A percentile compares a stretch with the other conserved stretches of the same genome.
These are phyloP conservation scores for Lepidurus couesii DNA, from an alignment of 1,140 invertebrate genomes.

Conservation along the genomic window DNA sequence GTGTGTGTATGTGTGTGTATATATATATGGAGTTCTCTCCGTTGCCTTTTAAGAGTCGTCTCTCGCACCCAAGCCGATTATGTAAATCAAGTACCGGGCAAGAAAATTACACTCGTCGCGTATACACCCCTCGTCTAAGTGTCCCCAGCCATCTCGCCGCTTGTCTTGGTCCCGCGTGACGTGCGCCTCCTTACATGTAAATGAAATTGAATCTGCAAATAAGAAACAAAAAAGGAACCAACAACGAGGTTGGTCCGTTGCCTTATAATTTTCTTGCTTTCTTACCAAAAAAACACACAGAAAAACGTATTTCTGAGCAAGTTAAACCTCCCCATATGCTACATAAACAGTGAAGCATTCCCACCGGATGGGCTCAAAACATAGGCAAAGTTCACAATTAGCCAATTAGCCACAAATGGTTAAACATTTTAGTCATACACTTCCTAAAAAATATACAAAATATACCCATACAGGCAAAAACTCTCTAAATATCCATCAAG, in stretches of 20 bases:
- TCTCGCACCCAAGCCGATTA: constrained; percentile 1
- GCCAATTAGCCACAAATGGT: no score
- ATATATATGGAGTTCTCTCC: background rate
- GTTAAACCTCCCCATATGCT: no score
- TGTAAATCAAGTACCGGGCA: background rate
- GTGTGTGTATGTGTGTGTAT: background rate
- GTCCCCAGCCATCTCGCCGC: constrained; percentile 6
- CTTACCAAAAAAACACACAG: no score
- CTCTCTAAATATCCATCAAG: no score
- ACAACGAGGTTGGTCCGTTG: background rate
- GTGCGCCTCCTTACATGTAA: constrained; percentile 31
- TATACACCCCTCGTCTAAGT: background rate
- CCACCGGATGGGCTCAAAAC: no score
- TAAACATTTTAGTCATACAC: no score
- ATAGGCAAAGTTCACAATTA: no score
- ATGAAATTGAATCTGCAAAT: constrained; percentile 33
- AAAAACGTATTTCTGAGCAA: no score
- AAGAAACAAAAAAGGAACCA: constrained; percentile 6
- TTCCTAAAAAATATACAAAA: no score
- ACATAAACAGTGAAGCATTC: no score
- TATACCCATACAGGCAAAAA: no score
- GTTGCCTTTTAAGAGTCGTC: background rate
- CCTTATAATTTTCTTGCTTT: no score
- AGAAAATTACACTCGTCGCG: constrained; percentile 21
- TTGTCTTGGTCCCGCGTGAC: background rate